Conservation (phyloP, 2,797 vertebrate species). For the Pyrrhura leucotis region DNA sequence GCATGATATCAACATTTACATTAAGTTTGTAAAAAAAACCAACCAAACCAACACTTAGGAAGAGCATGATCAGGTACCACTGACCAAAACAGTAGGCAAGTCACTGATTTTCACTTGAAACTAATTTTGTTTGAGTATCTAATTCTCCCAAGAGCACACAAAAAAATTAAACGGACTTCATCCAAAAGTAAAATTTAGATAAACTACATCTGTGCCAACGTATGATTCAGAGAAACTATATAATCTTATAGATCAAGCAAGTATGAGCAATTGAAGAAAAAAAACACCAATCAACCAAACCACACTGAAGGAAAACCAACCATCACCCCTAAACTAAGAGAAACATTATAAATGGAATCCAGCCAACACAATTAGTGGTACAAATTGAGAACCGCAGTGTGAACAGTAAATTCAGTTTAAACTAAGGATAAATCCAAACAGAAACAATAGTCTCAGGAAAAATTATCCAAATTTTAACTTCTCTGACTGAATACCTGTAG, state of each 20-base stretch:
- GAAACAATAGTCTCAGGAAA: background rate
- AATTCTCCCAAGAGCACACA: background rate
- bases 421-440: background rate
- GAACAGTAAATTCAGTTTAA: background rate
- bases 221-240: background rate
- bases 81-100: background rate
- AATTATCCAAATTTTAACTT: background rate
- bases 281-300: rapidly evolving
- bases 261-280: background rate
- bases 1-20: background rate
- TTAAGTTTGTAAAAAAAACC: background rate
- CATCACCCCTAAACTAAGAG: background rate
- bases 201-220: background rate
- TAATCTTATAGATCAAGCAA: background rate
- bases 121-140: background rate
- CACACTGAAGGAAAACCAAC: background rate
- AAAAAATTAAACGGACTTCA: background rate
- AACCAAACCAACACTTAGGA: background rate
- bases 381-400: background rate
- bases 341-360: background rate
- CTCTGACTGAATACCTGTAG: background rate
- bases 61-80: background rate
- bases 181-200: background rate
- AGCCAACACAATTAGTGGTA: background rate
- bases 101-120: background rate